Conservation (phyloP, 1,140 invertebrate genomes). For the Eciton burchellii region DNA sequence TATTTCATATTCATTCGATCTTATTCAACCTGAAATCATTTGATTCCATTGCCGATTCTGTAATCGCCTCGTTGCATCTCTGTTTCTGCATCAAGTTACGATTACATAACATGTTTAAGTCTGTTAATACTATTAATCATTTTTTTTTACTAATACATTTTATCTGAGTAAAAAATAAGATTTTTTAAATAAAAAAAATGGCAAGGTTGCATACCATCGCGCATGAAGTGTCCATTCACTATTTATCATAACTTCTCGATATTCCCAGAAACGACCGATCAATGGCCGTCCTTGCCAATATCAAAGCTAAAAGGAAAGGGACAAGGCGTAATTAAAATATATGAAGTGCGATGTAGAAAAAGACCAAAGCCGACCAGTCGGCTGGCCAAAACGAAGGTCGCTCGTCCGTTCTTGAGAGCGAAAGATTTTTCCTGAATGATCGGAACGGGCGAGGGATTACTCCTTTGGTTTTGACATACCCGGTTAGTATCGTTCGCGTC, state of each 20-base stretch:
- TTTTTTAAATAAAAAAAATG: background rate
- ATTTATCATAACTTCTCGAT: slow-evolving; percentile 16
- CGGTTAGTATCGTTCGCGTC: background rate
- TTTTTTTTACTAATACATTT: no score
- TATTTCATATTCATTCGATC: background rate
- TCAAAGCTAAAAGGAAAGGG: slow-evolving; percentile 42
- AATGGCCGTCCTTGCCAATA: slow-evolving; percentile 48
- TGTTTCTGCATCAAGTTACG: background rate
- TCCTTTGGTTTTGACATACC: background rate
- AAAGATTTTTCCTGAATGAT: slow-evolving; percentile 53
- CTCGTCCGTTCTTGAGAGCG: slow-evolving; percentile 50
- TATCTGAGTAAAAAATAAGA: no score
- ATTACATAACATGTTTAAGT: no score
- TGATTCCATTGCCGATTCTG: background rate
- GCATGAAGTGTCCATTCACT: background rate
- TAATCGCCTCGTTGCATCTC: background rate
- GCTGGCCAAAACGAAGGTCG: slow-evolving; percentile 37
- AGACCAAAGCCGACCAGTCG: slow-evolving; percentile 8
- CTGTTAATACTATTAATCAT: no score
- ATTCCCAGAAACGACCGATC: background rate
- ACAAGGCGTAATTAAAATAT: slow-evolving; percentile 48
- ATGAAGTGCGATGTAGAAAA: slow-evolving; percentile 34
- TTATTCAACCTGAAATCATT: background rate
- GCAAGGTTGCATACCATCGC: background rate
- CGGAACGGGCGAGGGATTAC: slow-evolving; percentile 6